Base-by-base conservation (phyloP, 2,888 invertebrate species). In the Tryphoninae sp. region DNA sequence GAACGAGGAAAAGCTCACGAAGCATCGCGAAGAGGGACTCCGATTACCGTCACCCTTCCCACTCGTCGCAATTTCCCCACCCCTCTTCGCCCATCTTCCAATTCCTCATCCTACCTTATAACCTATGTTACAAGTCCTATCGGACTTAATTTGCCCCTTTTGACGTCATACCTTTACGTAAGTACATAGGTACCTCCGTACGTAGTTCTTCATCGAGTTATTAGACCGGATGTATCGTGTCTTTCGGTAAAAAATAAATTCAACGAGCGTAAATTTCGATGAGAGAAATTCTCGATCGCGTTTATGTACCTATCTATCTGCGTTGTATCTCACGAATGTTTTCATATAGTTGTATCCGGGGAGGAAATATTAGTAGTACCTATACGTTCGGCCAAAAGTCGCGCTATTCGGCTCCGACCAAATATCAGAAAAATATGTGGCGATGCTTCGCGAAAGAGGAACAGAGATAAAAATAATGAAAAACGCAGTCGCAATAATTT, bases 111-210 rank as follows among this genome's bases (percentile, higher is more conserved):
- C 42, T 65, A 64, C 40, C 22, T 42, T 55, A 74, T 73, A 68
- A 33, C 55, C 69, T 26, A 53, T 71, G 69, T 19, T 19, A 19
- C 61, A 81, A 81, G 74, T 78, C 69, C 81, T 74, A 81, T 81
- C 81, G 74, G 81, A 74, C 78, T 81, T 81, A 81, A 81, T 81
- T 81, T 78, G 33, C 78, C 74, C 78, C 74, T 81, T 81, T 78
- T 68, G 67, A 74, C 81, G 81, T 74, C 78, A 74, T 64, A 67
- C 78, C 42, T 16, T 19, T 51, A 51, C 26, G n/a, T 9, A 58
- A 23, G 33, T 23, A 59, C 13, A 7, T 40, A 49, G 16, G 7
- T 26, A 23, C 42, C n/a, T 11, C 2, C 22, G 13, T 11, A 19
- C 40, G 13, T 19, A 19, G 19, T 19, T 1, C 19, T 19, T 19